Base-by-base conservation (phyloP, 2,797 vertebrate genomes). In the Margarornis squamiger region DNA sequence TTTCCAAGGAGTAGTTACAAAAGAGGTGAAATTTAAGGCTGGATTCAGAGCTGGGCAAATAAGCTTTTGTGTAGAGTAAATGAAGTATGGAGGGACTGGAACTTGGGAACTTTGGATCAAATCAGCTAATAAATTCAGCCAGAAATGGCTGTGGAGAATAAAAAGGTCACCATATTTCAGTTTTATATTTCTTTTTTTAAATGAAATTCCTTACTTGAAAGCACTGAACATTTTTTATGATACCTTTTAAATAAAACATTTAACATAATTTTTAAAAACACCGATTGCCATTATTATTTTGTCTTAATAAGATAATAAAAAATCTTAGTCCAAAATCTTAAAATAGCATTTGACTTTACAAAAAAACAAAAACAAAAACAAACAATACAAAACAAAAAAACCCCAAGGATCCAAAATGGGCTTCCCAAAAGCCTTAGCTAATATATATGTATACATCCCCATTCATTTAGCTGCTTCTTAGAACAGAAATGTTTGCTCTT, bases 11-110 rank as follows among this genome's bases (percentile, higher is more conserved):
- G 22, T 36, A 61, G 68, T 61, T 94, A 77, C 21, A 90, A 81
- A 92, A 84, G 62, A 79, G 34, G 22, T 58, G 54, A 90, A 66
- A 91, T 81, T 83, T 92, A 90, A 95, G 61, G 8, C 38, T 78
- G 80, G 10, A 45, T 71, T 82, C 45, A 79, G 61, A 90, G 57
- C 23, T 48, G 38, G 26, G 57, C n/a, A 92, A 91, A 86, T 82
- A 80, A 80, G 7, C 14, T 82, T 81, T 92, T 77, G 36, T 62
- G 41, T 54, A 26, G 29, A 72, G 38, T 67, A 68, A 88, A 86
- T 58, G 51, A 92, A 39, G 38, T 78, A 14, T 5, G 15, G 15
- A 27, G 41, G 16, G 36, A 68, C 32, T 46, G 66, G 14, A 86
- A 71, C 45, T 30, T 22, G 38, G 19, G 58, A 86, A 66, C 13